Conservation (phyloP, 2,797 vertebrate genomes). For the Acanthurus tractus region DNA sequence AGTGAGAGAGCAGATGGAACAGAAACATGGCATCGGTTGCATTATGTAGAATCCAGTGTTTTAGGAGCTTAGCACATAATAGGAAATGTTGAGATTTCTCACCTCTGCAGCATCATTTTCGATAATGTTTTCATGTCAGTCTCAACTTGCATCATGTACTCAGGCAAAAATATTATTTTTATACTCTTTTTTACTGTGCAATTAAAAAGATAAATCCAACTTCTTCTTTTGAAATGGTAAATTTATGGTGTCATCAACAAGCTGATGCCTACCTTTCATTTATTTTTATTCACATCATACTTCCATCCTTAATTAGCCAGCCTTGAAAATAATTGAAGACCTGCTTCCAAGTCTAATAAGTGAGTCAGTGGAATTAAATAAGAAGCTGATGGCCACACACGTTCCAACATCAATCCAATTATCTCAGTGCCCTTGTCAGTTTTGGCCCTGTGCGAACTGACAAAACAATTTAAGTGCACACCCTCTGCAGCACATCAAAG, state of each 20-base stretch:
- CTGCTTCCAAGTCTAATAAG: slow-evolving; percentile 66
- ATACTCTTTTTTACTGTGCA: slow-evolving; percentile 22
- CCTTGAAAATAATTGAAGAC: slow-evolving; percentile 71
- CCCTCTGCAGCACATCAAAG: slow-evolving; percentile 46
- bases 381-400: slow-evolving; percentile 57
- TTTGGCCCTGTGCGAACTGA: slow-evolving; percentile 40
- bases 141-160: slow-evolving; percentile 4
- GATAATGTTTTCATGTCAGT: background rate
- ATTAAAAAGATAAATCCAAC: slow-evolving; percentile 31
- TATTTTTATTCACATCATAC: slow-evolving; percentile 52
- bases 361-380: slow-evolving; percentile 68
- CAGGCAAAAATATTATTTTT: background rate
- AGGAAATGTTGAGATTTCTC: too few species aligned
- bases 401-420: slow-evolving; percentile 73
- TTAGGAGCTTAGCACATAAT: background rate
- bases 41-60: background rate
- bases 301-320: slow-evolving; percentile 70
- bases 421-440: slow-evolving; percentile 62
- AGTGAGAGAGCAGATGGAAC: background rate
- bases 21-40: background rate
- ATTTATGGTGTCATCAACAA: slow-evolving; percentile 38
- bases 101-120: background rate
- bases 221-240: slow-evolving; percentile 56
- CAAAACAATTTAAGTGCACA: slow-evolving; percentile 43
- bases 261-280: slow-evolving; percentile 61